Evolutionary conservation across 2,888 invertebrate genomes (phyloP).

Genomic region (Trisateles emortualis): DNA sequence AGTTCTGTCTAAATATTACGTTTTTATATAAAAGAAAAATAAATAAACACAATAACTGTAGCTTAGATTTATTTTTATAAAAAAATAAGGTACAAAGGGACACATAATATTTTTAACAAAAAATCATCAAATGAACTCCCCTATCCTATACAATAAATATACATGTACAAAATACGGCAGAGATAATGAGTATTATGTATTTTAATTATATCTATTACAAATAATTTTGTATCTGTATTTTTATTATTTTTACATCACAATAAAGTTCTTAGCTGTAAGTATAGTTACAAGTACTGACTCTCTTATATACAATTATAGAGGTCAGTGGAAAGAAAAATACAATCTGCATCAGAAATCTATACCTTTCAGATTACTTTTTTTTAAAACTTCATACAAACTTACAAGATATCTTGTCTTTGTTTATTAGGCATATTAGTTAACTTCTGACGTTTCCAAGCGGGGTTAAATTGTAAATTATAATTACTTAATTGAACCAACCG

Average conservation of each 20-base stretch:
- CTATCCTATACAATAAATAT: constrained; percentile 55
- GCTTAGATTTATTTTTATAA: constrained; percentile 60
- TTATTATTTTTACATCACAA: constrained; percentile 45
- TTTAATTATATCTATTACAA: constrained; percentile 44
- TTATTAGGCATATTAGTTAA: too few relatives aligned
- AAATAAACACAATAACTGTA: constrained; percentile 25
- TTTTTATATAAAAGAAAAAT: constrained; percentile 11
- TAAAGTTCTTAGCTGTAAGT: constrained; percentile 11
- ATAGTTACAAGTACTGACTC: neutral
- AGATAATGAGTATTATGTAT: constrained; percentile 57
- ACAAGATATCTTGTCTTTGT: too few relatives aligned
- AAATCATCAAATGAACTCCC: constrained; percentile 41
- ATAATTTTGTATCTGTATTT: constrained; percentile 31
- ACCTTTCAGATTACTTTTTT: too few relatives aligned
- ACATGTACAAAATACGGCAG: constrained; percentile 53
- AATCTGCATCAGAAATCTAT: too few relatives aligned
- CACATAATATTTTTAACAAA: constrained; percentile 53
- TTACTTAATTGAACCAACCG: too few relatives aligned
- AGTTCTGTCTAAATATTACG: neutral
- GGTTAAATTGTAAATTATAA: too few relatives aligned
- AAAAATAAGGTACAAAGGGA: constrained; percentile 80
- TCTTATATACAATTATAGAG: neutral
- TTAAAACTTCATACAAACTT: too few relatives aligned
- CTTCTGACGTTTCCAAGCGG: too few relatives aligned
- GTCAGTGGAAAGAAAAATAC: too few relatives aligned